phyloP scores from a whole-genome alignment of 2,888 invertebrate species.

The Chrysolina oricalcia region DNA sequence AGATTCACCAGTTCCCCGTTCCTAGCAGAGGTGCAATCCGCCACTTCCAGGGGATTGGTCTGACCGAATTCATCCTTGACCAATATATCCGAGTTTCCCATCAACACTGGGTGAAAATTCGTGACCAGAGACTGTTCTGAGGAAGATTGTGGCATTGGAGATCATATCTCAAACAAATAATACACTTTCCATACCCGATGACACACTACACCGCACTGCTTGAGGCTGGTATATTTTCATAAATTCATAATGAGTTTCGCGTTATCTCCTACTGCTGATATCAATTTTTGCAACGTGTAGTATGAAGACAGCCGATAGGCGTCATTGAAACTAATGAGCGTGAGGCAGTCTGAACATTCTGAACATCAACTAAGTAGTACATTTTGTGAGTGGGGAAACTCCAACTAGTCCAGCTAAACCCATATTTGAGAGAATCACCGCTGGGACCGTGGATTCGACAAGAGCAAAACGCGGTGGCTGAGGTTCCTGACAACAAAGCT shows the following conservation, averaged over 20 bases:
- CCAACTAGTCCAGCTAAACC: not conserved
- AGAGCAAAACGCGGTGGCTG: not conserved
- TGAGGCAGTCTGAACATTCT: constrained; percentile 1
- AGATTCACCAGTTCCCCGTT: constrained; percentile 48
- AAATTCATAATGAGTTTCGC: constrained; percentile 16
- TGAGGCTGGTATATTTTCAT: constrained; percentile 11
- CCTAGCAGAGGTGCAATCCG: not conserved
- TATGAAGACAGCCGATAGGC: constrained; percentile 7
- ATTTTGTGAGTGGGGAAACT: constrained; percentile 14
- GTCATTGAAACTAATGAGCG: constrained; percentile 12
- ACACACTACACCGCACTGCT: constrained; percentile 14
- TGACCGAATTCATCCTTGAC: constrained; percentile 24
- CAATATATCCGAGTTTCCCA: constrained; percentile 10
- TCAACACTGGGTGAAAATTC: constrained; percentile 16
- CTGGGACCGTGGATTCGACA: not conserved
- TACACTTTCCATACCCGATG: constrained; percentile 17
- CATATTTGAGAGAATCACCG: constrained; percentile 12
- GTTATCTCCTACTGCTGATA: constrained; percentile 15
- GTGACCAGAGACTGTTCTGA: constrained; percentile 17
- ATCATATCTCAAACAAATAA: constrained; percentile 20
- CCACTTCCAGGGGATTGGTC: constrained; percentile 13
- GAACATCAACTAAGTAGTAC: not conserved
- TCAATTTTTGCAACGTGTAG: constrained; percentile 18
- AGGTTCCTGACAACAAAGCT: not conserved
- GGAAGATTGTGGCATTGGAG: constrained; percentile 12